Evolutionary conservation across 53 echinoderm and acorn worm species (phyloP).

Genomic region (Crossaster papposus): DNA sequence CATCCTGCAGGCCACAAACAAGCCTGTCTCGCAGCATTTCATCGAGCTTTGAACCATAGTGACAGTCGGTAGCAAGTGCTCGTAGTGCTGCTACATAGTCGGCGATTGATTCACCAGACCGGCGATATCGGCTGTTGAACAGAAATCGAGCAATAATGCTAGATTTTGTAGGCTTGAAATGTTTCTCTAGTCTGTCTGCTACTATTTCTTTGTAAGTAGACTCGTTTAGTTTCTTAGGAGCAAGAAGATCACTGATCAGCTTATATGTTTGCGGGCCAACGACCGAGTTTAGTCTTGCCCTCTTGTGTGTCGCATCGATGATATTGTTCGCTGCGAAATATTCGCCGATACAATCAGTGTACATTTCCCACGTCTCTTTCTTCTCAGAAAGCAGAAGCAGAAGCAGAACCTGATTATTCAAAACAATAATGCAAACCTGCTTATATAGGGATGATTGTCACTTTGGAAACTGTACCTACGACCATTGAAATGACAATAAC

Average conservation of each 20-base stretch:
- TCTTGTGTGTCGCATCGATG: constrained; percentile 1
- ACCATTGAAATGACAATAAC: no score
- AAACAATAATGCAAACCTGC: no score
- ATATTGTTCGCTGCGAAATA: constrained; percentile 23
- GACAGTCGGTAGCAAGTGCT: constrained; percentile 38
- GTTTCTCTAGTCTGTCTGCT: constrained; percentile 25
- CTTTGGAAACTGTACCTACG: no score
- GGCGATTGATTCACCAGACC: no score
- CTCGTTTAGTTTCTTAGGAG: constrained; percentile 55
- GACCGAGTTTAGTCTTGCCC: constrained; percentile 33
- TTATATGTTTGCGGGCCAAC: constrained; percentile 25
- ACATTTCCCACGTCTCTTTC: constrained; percentile 31
- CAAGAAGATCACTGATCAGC: constrained; percentile 23
- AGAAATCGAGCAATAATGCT: constrained; percentile 23
- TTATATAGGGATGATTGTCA: no score
- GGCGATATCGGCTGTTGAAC: constrained; percentile 45
- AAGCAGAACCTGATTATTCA: constrained; percentile 34
- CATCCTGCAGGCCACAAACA: constrained; percentile 43
- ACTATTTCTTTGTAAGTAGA: constrained; percentile 43
- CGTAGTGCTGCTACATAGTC: constrained; percentile 31
- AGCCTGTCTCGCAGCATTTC: constrained; percentile 56
- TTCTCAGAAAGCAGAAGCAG: no score
- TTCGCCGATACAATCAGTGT: constrained; percentile 39
- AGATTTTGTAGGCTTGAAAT: constrained; percentile 24
- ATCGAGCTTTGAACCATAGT: constrained; percentile 38